A percentile compares a stretch with the other conserved stretches of the same genome.
Evolutionary conservation across 2,797 vertebrate species (phyloP).

Genomic region (Notolepis coatsorum): DNA sequence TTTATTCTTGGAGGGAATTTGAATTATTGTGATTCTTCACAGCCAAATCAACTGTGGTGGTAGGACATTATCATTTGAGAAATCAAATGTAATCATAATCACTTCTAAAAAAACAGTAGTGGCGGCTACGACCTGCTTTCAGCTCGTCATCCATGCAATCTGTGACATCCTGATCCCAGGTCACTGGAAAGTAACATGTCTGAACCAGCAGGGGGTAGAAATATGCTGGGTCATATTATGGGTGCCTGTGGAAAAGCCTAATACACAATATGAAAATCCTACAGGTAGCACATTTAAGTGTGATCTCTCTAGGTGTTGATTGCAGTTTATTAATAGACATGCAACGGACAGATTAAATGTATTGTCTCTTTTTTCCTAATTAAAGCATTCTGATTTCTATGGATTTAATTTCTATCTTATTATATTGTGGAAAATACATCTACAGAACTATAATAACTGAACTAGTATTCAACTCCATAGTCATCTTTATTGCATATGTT

Average conservation of each 20-base stretch:
- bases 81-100: neutral
- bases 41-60: constrained; percentile 3
- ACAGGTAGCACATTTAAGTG: constrained; percentile 36
- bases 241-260: neutral
- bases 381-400: neutral
- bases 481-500: constrained; percentile 32
- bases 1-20: too few species aligned
- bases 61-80: neutral
- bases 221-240: neutral
- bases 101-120: neutral
- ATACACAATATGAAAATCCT: constrained; percentile 35
- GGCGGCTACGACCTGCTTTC: neutral
- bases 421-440: neutral
- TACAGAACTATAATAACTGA: neutral
- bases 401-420: neutral
- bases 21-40: constrained; percentile 1
- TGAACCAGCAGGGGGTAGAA: neutral
- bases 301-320: constrained; percentile 1
- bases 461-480: constrained; percentile 20
- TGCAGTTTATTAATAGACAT: neutral
- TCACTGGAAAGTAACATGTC: neutral
- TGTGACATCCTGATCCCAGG: neutral
- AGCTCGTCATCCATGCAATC: neutral
- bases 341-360: too few species aligned
- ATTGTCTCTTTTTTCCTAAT: neutral